A percentile compares a stretch with the other conserved stretches of the same genome.
Evolutionary conservation across 2,113 vertebrate species (phyloP).

Genomic region (Daboia siamensis): DNA sequence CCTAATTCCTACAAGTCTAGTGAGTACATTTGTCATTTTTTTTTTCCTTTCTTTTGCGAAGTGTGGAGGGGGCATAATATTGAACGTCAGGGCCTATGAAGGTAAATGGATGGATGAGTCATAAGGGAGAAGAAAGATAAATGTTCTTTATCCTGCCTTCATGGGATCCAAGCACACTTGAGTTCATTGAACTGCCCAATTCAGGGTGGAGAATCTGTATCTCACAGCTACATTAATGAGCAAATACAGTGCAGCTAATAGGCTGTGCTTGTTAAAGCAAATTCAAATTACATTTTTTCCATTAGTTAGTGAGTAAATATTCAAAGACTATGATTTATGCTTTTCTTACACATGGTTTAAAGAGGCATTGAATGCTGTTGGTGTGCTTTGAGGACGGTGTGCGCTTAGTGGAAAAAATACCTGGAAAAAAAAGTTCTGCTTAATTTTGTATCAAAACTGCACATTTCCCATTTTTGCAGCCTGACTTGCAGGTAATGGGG

Average conservation of each 20-base stretch:
- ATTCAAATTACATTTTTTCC: neutral
- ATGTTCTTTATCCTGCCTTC: neutral
- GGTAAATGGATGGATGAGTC: neutral
- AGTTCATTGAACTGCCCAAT: neutral
- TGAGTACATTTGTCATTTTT: neutral
- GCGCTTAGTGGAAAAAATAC: neutral
- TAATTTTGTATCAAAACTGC: neutral
- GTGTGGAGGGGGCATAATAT: neutral
- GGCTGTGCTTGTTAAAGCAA: neutral
- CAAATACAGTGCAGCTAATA: neutral
- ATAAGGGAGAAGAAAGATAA: neutral
- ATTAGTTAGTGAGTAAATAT: neutral
- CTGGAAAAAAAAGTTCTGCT: neutral
- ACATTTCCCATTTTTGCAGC: neutral
- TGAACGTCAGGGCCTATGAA: neutral
- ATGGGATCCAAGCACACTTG: neutral
- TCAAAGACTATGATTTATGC: neutral
- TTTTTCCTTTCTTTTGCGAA: neutral
- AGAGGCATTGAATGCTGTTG: neutral
- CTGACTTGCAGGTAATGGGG: neutral
- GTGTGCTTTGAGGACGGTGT: neutral
- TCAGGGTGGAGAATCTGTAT: neutral
- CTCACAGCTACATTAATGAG: neutral
- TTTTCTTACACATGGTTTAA: neutral
- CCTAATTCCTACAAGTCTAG: neutral